Percentiles rank a stretch among this genome's conserved stretches.
Evolutionary conservation across 2,888 invertebrate genomes (phyloP).

Genomic region (Deroplatys truncata): DNA sequence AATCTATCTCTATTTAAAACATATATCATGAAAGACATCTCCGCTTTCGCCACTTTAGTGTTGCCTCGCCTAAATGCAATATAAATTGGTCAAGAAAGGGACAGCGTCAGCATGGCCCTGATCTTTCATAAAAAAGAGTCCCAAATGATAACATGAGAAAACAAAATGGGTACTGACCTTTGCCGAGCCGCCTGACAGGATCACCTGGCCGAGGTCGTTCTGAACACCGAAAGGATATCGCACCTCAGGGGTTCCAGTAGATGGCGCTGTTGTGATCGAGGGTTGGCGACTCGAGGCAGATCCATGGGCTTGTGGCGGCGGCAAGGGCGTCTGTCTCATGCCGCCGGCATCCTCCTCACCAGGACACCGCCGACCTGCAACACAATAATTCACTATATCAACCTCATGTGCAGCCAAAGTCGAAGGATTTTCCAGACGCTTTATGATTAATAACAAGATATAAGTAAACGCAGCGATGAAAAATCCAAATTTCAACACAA

Average conservation of each 20-base stretch:
- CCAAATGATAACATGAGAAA: too few relatives aligned
- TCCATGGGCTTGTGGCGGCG: constrained; percentile 30
- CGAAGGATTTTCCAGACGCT: neutral
- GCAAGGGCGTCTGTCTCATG: constrained; percentile 37
- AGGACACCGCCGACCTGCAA: constrained; percentile 31
- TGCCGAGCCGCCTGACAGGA: constrained; percentile 34
- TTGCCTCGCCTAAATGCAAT: too few relatives aligned
- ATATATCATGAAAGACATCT: too few relatives aligned
- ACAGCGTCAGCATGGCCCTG: too few relatives aligned
- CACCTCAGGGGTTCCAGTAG: constrained; percentile 36
- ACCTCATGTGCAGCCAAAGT: neutral
- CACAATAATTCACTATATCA: neutral
- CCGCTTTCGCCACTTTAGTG: too few relatives aligned
- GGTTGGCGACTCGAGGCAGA: constrained; percentile 16
- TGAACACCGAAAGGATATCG: constrained; percentile 45
- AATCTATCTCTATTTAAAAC: too few relatives aligned
- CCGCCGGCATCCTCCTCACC: constrained; percentile 36
- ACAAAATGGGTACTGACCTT: constrained; percentile 22
- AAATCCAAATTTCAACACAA: too few relatives aligned
- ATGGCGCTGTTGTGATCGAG: neutral
- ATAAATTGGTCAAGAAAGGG: too few relatives aligned
- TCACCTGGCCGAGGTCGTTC: constrained; percentile 45
- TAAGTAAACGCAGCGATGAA: neutral
- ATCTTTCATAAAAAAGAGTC: too few relatives aligned
- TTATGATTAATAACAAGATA: neutral